These are phyloP conservation scores for Sitobion miscanthi DNA, from an alignment of 1,140 invertebrate species.

Conservation along the genomic window DNA sequence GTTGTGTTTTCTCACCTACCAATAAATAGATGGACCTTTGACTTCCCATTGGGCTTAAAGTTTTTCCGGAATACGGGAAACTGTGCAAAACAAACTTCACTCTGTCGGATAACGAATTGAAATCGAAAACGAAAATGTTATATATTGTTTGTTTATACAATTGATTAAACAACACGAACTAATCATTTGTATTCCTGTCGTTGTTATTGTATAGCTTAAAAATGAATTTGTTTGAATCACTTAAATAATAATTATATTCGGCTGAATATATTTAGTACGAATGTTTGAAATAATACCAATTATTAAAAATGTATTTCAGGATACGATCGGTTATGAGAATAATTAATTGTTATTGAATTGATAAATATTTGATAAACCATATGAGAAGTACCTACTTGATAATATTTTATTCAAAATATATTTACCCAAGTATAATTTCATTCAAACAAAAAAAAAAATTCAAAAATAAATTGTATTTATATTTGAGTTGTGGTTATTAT, in stretches of 20 bases:
- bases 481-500: not conserved
- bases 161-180: not conserved
- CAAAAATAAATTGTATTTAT: not conserved
- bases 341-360: not conserved
- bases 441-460: not conserved
- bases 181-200: not conserved
- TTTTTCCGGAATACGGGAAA: not conserved
- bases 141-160: not conserved
- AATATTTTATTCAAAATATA: not conserved
- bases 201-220: not conserved
- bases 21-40: constrained; percentile 16
- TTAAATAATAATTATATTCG: not conserved
- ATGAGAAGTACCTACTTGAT: not conserved
- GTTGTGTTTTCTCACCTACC: not conserved
- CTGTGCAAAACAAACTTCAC: not conserved
- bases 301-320: not conserved
- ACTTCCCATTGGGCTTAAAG: not conserved
- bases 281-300: not conserved
- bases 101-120: not conserved
- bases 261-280: not conserved
- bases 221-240: not conserved
- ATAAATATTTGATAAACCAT: not conserved
- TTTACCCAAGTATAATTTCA: not conserved
- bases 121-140: not conserved
- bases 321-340: not conserved